These are phyloP conservation scores for Dryocosmus kuriphilus DNA, from an alignment of 2,888 invertebrate genomes.

Conservation along the genomic window DNA sequence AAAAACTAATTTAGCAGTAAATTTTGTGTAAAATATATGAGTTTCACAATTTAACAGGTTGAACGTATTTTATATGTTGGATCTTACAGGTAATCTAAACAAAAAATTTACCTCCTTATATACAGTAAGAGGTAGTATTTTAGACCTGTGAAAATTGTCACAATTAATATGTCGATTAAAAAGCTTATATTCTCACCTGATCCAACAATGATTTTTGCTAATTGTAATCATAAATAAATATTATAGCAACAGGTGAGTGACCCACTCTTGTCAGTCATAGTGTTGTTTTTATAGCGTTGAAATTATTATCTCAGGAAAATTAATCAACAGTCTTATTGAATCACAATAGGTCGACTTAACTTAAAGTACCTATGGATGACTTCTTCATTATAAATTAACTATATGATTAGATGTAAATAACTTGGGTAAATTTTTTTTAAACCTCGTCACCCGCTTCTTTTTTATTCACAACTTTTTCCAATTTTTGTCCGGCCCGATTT, in stretches of 20 bases:
- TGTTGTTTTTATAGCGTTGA: conserved; percentile 31
- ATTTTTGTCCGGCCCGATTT: conserved; percentile 64
- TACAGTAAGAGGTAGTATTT: too few relatives aligned
- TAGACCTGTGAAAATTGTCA: too few relatives aligned
- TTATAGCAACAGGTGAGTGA: conserved; percentile 11
- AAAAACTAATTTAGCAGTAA: too few relatives aligned
- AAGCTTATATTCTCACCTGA: too few relatives aligned
- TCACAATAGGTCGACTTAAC: conserved; percentile 39
- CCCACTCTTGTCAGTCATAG: conserved; percentile 40
- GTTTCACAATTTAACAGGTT: too few relatives aligned
- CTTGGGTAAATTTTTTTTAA: conserved; percentile 1
- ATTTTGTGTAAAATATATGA: too few relatives aligned
- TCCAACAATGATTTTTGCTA: background rate
- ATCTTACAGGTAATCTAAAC: too few relatives aligned
- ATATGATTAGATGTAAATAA: background rate
- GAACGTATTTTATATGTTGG: too few relatives aligned
- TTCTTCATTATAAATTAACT: background rate
- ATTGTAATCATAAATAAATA: background rate
- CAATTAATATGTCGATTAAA: too few relatives aligned
- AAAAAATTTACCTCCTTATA: too few relatives aligned
- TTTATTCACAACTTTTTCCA: conserved; percentile 53
- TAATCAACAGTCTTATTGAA: conserved; percentile 44
- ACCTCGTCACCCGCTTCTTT: conserved; percentile 15
- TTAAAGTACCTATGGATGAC: background rate
- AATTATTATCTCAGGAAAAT: conserved; percentile 35